Evolutionary conservation across 53 echinoderm and acorn worm species (phyloP).

Genomic region (Mesocentrotus franciscanus): DNA sequence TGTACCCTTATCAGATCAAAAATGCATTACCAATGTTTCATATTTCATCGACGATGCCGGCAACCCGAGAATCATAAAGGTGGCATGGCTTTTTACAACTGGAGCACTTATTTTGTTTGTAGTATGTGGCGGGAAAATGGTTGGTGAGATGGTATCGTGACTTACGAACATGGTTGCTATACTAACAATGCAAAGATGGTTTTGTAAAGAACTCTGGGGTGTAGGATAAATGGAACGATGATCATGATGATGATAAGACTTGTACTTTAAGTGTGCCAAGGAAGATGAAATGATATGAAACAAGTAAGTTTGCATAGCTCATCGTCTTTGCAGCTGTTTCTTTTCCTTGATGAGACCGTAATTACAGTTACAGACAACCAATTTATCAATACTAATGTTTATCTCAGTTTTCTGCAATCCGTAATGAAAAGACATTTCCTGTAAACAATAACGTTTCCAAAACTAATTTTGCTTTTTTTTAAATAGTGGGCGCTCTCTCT

Average conservation of each 20-base stretch:
- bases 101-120: neutral
- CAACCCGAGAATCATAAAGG: neutral
- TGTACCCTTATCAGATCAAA: conserved; percentile 54
- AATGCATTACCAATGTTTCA: conserved; percentile 51
- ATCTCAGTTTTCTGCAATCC: neutral
- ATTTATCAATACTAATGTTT: neutral
- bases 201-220: neutral
- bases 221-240: neutral
- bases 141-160: conserved; percentile 9
- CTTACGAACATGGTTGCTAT: neutral
- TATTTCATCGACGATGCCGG: neutral
- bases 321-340: neutral
- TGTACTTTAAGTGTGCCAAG: neutral
- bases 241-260: neutral
- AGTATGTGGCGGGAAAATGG: neutral
- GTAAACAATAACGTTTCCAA: too few relatives aligned
- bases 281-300: neutral
- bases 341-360: too few relatives aligned
- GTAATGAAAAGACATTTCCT: too few relatives aligned
- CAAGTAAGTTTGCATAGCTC: neutral
- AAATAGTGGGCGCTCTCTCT: too few relatives aligned
- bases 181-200: neutral
- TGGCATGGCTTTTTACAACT: neutral
- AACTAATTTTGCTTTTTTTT: too few relatives aligned
- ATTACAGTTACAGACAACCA: neutral